A percentile compares a stretch with the other conserved stretches of the same genome.
Evolutionary conservation across 2,113 vertebrate genomes (phyloP).

Genomic region (Pelmatolapia mariae): DNA sequence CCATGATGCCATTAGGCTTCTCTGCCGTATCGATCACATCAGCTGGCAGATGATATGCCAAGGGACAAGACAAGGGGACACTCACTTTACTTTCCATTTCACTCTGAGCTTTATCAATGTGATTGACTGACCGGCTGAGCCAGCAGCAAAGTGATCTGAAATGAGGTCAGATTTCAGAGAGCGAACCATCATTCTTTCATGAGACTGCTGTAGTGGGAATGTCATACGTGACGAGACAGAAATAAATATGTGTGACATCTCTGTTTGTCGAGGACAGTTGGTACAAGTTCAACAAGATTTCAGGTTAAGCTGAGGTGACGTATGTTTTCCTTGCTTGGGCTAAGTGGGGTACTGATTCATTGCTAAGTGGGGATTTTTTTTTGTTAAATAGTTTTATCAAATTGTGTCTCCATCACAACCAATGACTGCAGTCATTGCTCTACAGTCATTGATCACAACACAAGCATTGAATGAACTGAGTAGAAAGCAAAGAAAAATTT

Average conservation of each 20-base stretch:
- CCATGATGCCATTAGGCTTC: constrained; percentile 26
- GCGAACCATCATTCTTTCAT: not conserved
- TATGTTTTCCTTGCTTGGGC: not conserved
- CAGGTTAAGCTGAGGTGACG: not conserved
- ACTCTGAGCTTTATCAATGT: constrained; percentile 15
- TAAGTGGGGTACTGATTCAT: not conserved
- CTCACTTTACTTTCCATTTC: constrained; percentile 27
- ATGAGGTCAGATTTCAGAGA: constrained; percentile 28
- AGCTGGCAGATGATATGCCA: constrained; percentile 8
- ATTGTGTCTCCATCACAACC: not conserved
- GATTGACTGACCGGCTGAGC: constrained; percentile 6
- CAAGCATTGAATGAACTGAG: not conserved
- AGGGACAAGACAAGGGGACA: constrained; percentile 21
- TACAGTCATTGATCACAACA: not conserved
- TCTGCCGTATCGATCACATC: constrained; percentile 40
- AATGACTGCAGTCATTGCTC: not conserved
- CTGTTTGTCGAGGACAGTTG: not conserved
- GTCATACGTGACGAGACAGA: not conserved
- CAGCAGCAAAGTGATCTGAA: not conserved
- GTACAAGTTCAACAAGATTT: not conserved
- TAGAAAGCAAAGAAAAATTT: not conserved
- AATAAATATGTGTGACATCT: not conserved
- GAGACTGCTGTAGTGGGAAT: not conserved
- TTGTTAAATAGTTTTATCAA: not conserved
- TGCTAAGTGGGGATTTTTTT: not conserved